phyloP scores from a whole-genome alignment of 2,888 invertebrate genomes.

The Polydesmus complanatus region DNA sequence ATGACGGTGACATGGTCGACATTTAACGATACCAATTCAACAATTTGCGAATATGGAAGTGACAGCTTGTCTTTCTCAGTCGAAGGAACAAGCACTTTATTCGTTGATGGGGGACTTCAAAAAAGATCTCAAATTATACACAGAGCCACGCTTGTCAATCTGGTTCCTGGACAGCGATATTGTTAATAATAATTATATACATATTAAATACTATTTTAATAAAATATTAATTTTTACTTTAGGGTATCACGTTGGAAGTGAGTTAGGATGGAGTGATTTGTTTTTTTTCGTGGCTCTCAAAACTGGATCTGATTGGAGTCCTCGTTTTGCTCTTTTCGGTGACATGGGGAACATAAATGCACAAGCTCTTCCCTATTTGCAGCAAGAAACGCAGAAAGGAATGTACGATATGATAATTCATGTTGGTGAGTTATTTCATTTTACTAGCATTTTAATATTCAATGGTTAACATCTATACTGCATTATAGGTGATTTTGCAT shows the following conservation, averaged over 20 bases:
- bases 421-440: conserved; percentile 25
- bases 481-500: conserved; percentile 31
- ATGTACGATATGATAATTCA: conserved; percentile 28
- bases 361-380: conserved; percentile 22
- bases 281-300: conserved; percentile 27
- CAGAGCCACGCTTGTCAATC: conserved; percentile 23
- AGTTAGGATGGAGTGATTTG: conserved; percentile 26
- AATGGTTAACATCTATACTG: too few species aligned
- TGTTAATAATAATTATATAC: conserved; percentile 10
- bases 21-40: conserved; percentile 7
- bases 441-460: too few species aligned
- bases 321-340: conserved; percentile 28
- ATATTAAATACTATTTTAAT: not conserved
- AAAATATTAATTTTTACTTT: too few species aligned
- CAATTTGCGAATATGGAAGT: conserved; percentile 14
- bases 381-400: conserved; percentile 21
- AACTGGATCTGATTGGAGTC: conserved; percentile 22
- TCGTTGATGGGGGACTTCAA: conserved; percentile 20
- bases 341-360: conserved; percentile 27
- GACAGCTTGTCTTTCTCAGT: not conserved
- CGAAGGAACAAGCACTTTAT: conserved; percentile 19
- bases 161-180: conserved; percentile 20
- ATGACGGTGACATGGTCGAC: conserved; percentile 16
- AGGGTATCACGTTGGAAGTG: conserved; percentile 25
- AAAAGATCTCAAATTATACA: conserved; percentile 23